Conservation (phyloP, 2,888 invertebrate species). For the Pandemis heparana region DNA sequence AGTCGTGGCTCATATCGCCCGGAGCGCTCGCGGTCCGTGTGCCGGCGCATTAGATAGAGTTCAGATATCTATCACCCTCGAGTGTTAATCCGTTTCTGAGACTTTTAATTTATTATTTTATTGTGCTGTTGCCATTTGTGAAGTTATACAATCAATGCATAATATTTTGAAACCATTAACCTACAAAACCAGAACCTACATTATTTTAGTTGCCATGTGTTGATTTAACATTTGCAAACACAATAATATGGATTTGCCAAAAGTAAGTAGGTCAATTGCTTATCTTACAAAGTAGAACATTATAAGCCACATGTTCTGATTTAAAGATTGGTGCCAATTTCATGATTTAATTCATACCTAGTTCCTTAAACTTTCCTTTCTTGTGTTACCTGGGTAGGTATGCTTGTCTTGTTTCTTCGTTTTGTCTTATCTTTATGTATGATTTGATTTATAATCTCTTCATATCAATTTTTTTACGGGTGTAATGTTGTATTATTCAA, state of each 20-base stretch:
- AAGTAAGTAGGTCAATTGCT: conserved; percentile 66
- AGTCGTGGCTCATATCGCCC: conserved; percentile 47
- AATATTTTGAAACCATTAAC: conserved; percentile 57
- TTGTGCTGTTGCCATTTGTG: conserved; percentile 46
- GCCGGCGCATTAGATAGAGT: conserved; percentile 36
- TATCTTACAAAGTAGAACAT: conserved; percentile 49
- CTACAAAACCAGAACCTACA: conserved; percentile 49
- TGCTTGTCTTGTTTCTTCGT: neutral
- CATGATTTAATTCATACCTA: neutral
- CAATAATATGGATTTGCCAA: conserved; percentile 58
- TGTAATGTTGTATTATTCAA: neutral
- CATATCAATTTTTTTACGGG: neutral
- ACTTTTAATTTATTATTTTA: conserved; percentile 47
- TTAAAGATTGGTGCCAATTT: neutral
- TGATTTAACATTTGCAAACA: conserved; percentile 31
- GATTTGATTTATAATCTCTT: neutral
- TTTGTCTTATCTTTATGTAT: neutral
- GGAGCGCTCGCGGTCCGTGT: conserved; percentile 41
- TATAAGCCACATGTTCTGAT: conserved; percentile 23
- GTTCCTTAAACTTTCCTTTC: neutral
- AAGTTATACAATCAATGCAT: conserved; percentile 60
- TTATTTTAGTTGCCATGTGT: conserved; percentile 37
- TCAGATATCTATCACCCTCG: conserved; percentile 25
- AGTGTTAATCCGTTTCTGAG: conserved; percentile 22
- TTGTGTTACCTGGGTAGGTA: neutral